These are phyloP conservation scores for Drosophila stalkeri DNA, from an alignment of 2,888 invertebrate genomes.

Conservation along the genomic window DNA sequence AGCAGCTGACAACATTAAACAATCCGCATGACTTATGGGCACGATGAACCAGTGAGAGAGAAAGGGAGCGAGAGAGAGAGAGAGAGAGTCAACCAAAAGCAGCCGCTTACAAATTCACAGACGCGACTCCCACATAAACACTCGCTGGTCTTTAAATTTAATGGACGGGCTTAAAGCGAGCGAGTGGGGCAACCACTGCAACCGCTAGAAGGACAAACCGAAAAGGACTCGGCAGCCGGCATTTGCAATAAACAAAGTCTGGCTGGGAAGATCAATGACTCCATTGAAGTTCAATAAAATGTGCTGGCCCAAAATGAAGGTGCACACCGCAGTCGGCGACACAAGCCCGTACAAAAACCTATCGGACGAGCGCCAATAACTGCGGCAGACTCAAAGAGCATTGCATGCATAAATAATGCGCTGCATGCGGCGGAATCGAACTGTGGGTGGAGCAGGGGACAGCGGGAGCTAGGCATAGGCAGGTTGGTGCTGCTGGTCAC, in stretches of 20 bases:
- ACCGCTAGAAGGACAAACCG: neutral
- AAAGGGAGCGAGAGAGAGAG: neutral
- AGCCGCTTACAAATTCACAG: slow-evolving; percentile 31
- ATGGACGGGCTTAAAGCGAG: slow-evolving; percentile 44
- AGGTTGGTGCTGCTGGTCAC: slow-evolving; percentile 14
- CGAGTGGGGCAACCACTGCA: neutral
- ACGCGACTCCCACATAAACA: slow-evolving; percentile 27
- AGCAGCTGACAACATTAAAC: slow-evolving; percentile 76
- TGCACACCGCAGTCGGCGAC: slow-evolving; percentile 39
- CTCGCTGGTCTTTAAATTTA: slow-evolving; percentile 43
- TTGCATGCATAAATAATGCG: slow-evolving; percentile 79
- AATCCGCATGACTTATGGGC: slow-evolving; percentile 70
- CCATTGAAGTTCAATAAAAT: slow-evolving; percentile 75
- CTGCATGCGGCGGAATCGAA: slow-evolving; percentile 23
- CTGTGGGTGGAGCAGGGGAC: neutral
- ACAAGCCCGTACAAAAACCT: slow-evolving; percentile 37
- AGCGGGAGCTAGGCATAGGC: slow-evolving; percentile 4
- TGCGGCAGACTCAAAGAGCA: slow-evolving; percentile 78
- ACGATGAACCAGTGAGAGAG: slow-evolving; percentile 52
- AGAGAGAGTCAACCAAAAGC: slow-evolving; percentile 11
- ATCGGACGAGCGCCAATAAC: slow-evolving; percentile 66
- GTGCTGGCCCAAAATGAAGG: slow-evolving; percentile 50
- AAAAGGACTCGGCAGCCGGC: slow-evolving; percentile 7
- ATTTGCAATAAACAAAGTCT: slow-evolving; percentile 68
- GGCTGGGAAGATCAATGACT: slow-evolving; percentile 73